phyloP scores from a whole-genome alignment of 2,113 vertebrate genomes.

The Eonycteris spelaea region DNA sequence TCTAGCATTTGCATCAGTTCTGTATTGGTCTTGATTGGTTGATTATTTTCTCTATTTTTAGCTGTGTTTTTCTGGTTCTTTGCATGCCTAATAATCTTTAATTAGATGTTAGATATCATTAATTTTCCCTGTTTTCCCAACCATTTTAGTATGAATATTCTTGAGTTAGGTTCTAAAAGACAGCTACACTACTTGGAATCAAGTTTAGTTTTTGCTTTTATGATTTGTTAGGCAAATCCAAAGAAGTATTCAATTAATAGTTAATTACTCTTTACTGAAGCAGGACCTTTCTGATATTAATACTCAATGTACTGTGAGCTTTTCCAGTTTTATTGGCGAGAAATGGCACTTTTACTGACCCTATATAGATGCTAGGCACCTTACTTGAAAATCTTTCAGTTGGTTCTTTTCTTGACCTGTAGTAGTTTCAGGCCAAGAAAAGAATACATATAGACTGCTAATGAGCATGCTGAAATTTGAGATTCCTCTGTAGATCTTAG shows the following conservation, averaged over 20 bases:
- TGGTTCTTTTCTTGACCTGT: not conserved
- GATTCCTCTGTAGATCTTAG: not conserved
- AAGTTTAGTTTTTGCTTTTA: not conserved
- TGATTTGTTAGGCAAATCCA: not conserved
- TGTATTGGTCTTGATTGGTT: not conserved
- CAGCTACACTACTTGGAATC: not conserved
- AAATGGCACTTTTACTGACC: not conserved
- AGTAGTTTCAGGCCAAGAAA: not conserved
- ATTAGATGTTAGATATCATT: not conserved
- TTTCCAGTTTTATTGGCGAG: not conserved
- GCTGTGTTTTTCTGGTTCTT: not conserved
- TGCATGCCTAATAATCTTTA: not conserved
- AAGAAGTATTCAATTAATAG: not conserved
- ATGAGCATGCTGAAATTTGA: not conserved
- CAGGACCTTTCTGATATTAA: not conserved
- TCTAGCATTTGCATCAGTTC: not conserved
- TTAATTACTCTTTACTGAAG: not conserved
- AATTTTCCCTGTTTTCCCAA: not conserved
- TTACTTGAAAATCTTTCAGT: not conserved
- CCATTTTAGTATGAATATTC: not conserved
- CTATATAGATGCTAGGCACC: not conserved
- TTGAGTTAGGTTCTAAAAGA: not conserved
- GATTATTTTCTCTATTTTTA: not conserved
- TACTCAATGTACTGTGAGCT: not conserved
- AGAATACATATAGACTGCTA: not conserved